Evolutionary conservation across 2,888 invertebrate species (phyloP), one percentile per base, ranked within the genome.

Genomic region (Phalera bucephala): DNA sequence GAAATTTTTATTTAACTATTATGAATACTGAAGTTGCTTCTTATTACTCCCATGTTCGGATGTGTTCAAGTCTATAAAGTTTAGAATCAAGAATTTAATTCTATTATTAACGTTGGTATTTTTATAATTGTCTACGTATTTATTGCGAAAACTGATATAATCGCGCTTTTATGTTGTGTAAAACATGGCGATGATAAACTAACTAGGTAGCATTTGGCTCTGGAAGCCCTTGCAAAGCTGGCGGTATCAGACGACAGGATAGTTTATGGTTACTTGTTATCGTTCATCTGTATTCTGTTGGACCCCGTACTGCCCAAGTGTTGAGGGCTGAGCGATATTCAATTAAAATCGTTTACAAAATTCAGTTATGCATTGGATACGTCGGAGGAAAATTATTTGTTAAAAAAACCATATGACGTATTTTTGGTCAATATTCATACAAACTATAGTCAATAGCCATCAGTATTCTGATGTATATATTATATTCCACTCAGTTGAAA

Each of bases 191-290:
- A 28, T 36, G 13, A 36, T 33, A 36, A 15, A n/a, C n/a, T n/a
- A n/a, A n/a, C n/a, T n/a, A n/a, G n/a, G n/a, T n/a, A n/a, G n/a
- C n/a, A 39, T 39, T 33, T 8, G 14, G 5, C 36, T 41, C 45
- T 31, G 20, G 30, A 36, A 33, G 33, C 43, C 36, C 30, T 9
- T 41, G 32, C 20, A 44, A 22, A 31, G 37, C 22, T 35, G 54
- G 42, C 40, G 46, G 46, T 67, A 73, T 69, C 71, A 58, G 72
- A 70, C 65, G 78, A 80, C 79, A 80, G 71, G 62, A 63, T 77
- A 64, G 61, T 84, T 84, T 84, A 84, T 82, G 74, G 75, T 57
- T 58, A 49, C 52, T 45, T 60, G 51, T 65, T 84, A 85, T 85
- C 84, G 67, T 64, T 57, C 74, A 83, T 85, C 84, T 73, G 57